Conservation (phyloP, 2,888 invertebrate species). For the Cantharis rustica region DNA sequence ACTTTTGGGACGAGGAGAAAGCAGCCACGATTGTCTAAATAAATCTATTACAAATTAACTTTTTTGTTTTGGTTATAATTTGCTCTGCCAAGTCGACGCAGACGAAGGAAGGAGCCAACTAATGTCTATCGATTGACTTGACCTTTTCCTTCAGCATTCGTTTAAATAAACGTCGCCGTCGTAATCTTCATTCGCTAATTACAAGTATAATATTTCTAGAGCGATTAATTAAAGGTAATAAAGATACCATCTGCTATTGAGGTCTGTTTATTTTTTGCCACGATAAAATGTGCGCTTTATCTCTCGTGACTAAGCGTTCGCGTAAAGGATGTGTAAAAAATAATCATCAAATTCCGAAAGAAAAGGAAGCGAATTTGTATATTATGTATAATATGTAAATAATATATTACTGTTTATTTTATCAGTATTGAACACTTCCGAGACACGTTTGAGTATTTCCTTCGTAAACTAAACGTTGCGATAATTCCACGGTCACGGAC, state of each 20-base stretch:
- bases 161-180: not conserved
- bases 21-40: not conserved
- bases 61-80: not conserved
- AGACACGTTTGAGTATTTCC: constrained; percentile 35
- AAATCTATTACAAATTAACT: not conserved
- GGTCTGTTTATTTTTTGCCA: not conserved
- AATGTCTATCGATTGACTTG: not conserved
- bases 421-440: constrained; percentile 32
- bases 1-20: not conserved
- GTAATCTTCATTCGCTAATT: not conserved
- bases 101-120: not conserved
- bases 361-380: not conserved
- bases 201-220: not conserved
- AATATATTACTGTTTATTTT: constrained; percentile 23
- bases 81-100: not conserved
- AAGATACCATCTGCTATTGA: not conserved
- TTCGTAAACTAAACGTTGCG: constrained; percentile 22
- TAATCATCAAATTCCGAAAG: not conserved
- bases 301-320: not conserved
- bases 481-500: constrained; percentile 30
- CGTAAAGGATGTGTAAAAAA: not conserved
- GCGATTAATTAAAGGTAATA: not conserved
- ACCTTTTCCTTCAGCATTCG: not conserved
- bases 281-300: not conserved
- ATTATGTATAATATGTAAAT: not conserved